These are phyloP conservation scores for Parapristionchus giblindavisi DNA, from an alignment of 2,888 invertebrate species.

Conservation along the genomic window DNA sequence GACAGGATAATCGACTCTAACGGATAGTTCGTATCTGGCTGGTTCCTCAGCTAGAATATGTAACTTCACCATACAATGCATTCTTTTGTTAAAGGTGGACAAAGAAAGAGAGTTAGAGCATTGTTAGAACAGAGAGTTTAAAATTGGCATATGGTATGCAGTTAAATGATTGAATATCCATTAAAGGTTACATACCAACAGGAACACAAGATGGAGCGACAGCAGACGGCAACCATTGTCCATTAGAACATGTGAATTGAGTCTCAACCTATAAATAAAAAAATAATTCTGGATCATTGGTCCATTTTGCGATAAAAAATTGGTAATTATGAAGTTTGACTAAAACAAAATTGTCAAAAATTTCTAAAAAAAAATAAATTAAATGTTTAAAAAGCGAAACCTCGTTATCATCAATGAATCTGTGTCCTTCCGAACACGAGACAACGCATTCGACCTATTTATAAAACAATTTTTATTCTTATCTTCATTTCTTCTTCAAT, in stretches of 20 bases:
- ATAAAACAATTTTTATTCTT: no score
- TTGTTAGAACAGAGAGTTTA: background rate
- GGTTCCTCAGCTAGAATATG: constrained; percentile 65
- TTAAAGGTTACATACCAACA: constrained; percentile 77
- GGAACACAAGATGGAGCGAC: constrained; percentile 94
- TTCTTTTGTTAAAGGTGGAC: background rate
- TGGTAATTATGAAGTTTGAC: background rate
- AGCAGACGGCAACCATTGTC: constrained; percentile 85
- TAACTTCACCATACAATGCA: background rate
- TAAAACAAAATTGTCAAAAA: background rate
- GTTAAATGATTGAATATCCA: background rate
- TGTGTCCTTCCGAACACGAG: constrained; percentile 61
- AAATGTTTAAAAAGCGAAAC: background rate
- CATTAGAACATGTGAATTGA: constrained; percentile 69
- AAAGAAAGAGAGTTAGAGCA: constrained; percentile 1
- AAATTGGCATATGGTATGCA: background rate
- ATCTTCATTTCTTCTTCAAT: no score
- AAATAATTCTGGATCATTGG: background rate
- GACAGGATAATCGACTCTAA: constrained; percentile 62
- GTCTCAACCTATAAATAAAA: constrained; percentile 40
- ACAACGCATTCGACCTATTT: constrained; percentile 75
- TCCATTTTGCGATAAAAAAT: background rate
- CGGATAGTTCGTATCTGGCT: constrained; percentile 68
- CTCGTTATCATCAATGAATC: constrained; percentile 60
- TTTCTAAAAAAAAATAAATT: background rate